Evolutionary conservation across 2,888 invertebrate species (phyloP).

Genomic region (Cancer borealis): DNA sequence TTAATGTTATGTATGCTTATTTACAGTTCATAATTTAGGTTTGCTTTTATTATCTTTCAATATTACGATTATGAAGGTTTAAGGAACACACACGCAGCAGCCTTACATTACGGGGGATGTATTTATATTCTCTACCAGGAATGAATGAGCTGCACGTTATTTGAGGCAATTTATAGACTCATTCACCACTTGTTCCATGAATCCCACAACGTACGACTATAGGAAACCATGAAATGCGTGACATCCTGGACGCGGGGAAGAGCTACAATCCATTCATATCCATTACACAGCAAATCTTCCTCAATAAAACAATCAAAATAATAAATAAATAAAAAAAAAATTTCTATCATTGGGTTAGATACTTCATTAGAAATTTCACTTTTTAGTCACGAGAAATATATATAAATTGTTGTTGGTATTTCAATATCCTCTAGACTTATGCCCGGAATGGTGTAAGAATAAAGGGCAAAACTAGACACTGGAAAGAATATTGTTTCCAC

Average conservation of each 20-base stretch:
- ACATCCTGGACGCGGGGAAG: background rate
- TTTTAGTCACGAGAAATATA: background rate
- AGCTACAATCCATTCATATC: background rate
- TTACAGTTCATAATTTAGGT: no score
- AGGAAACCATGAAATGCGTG: background rate
- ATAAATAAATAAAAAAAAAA: background rate
- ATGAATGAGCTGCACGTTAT: background rate
- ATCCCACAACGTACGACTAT: background rate
- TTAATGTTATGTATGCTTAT: no score
- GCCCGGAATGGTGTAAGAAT: no score
- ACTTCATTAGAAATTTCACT: background rate
- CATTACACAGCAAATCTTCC: background rate
- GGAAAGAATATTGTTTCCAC: no score
- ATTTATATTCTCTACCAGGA: background rate
- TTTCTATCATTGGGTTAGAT: no score
- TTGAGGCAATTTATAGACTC: conserved; percentile 2
- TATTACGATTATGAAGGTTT: background rate
- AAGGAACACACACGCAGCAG: background rate
- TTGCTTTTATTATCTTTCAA: background rate
- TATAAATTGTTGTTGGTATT: no score
- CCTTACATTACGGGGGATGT: background rate
- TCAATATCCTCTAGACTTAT: no score
- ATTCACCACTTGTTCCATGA: background rate
- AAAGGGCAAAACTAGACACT: no score
- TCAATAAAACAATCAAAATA: background rate